These are phyloP conservation scores for Chaenogobius annularis DNA, from an alignment of 2,113 vertebrate genomes.

Conservation along the genomic window DNA sequence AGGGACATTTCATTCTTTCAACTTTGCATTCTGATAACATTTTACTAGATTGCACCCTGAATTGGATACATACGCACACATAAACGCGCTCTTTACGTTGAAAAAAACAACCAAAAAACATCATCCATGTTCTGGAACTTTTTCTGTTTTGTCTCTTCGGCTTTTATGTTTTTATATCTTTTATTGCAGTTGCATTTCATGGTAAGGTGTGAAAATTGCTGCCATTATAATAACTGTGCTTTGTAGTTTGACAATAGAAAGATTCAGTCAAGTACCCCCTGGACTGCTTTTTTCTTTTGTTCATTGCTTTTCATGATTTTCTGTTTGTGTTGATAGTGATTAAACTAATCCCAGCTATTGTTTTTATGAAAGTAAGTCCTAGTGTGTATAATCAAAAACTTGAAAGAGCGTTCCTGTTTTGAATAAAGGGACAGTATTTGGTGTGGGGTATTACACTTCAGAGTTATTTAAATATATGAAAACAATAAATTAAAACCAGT, in stretches of 20 bases:
- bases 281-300: not conserved
- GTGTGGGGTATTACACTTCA: not conserved
- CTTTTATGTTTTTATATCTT: not conserved
- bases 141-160: too few species aligned
- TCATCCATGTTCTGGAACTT: too few species aligned
- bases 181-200: not conserved
- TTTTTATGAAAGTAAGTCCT: not conserved
- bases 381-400: not conserved
- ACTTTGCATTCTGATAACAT: too few species aligned
- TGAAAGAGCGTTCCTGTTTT: not conserved
- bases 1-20: too few species aligned
- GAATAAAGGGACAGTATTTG: not conserved
- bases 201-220: not conserved
- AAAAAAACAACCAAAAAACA: too few species aligned
- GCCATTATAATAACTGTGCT: not conserved
- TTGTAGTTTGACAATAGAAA: not conserved
- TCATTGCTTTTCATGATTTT: not conserved
- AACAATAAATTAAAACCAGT: constrained; percentile 11
- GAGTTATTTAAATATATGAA: constrained; percentile 5
- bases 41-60: too few species aligned
- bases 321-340: not conserved
- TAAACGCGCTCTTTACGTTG: too few species aligned
- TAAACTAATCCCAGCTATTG: not conserved
- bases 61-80: too few species aligned
- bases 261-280: not conserved